These are phyloP conservation scores for Stictonetta naevosa DNA, from an alignment of 2,113 vertebrate genomes.

Conservation along the genomic window DNA sequence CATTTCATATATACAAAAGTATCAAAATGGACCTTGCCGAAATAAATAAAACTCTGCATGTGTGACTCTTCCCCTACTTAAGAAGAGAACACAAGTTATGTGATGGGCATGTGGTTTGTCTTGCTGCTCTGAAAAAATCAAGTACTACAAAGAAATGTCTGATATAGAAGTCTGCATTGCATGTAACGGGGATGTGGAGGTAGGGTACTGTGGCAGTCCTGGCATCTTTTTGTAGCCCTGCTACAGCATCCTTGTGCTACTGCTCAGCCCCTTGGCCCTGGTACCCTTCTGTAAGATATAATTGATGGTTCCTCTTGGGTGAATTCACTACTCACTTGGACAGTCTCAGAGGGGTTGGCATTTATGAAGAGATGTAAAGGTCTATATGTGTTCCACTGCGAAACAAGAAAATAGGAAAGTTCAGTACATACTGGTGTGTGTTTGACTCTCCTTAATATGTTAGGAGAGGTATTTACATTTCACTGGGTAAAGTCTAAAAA, in stretches of 20 bases:
- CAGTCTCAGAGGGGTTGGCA: background rate
- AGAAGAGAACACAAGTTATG: background rate
- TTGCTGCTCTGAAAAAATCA: background rate
- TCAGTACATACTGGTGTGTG: background rate
- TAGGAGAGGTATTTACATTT: background rate
- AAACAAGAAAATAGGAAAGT: background rate
- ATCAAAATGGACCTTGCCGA: background rate
- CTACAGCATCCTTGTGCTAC: background rate
- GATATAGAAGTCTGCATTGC: background rate
- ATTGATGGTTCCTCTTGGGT: background rate
- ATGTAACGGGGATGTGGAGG: background rate
- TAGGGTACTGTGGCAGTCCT: background rate
- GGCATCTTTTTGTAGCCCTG: background rate
- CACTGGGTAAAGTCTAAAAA: background rate
- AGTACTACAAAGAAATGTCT: rapidly evolving
- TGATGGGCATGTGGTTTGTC: background rate
- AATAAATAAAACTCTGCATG: background rate
- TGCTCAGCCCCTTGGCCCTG: background rate
- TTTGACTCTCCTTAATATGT: background rate
- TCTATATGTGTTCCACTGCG: background rate
- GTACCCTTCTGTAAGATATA: background rate
- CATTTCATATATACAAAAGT: background rate
- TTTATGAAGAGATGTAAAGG: background rate
- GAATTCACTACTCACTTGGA: background rate
- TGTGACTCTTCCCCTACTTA: background rate